phyloP scores from a whole-genome alignment of 2,797 vertebrate genomes.

The Sebastolobus altivelis region DNA sequence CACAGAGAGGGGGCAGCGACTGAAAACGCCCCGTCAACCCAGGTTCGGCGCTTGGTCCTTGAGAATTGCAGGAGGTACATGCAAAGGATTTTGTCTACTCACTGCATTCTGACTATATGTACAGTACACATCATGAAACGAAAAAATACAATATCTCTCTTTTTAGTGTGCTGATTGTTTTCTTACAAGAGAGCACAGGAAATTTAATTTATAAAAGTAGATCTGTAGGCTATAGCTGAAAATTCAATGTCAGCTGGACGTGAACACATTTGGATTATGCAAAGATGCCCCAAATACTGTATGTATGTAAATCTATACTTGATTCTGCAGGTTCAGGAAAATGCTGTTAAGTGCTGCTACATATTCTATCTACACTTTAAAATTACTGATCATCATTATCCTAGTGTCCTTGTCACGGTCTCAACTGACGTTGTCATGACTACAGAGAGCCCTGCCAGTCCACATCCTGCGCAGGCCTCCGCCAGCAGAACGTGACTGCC shows the following conservation, averaged over 20 bases:
- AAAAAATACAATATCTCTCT: neutral
- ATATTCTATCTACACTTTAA: neutral
- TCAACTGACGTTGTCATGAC: conserved; percentile 33
- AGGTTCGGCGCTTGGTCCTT: neutral
- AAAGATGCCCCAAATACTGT: neutral
- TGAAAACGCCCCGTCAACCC: neutral
- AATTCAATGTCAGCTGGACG: neutral
- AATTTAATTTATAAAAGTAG: neutral
- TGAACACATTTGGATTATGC: conserved; percentile 4
- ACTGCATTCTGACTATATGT: too few species aligned
- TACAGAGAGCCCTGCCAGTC: conserved; percentile 15
- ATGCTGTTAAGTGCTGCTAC: conserved; percentile 5
- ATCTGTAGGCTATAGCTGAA: neutral
- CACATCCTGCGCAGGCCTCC: neutral
- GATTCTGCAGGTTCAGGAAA: neutral
- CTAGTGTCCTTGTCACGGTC: neutral
- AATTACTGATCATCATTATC: conserved; percentile 22
- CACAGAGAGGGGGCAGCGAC: neutral
- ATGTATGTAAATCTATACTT: conserved; percentile 2
- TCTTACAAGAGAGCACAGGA: neutral
- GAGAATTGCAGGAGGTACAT: neutral
- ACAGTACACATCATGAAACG: too few species aligned
- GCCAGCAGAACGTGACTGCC: conserved; percentile 24
- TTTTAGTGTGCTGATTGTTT: neutral
- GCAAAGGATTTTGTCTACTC: too few species aligned